Evolutionary conservation across 2,113 vertebrate genomes (phyloP).

Genomic region (Chloebia gouldiae): DNA sequence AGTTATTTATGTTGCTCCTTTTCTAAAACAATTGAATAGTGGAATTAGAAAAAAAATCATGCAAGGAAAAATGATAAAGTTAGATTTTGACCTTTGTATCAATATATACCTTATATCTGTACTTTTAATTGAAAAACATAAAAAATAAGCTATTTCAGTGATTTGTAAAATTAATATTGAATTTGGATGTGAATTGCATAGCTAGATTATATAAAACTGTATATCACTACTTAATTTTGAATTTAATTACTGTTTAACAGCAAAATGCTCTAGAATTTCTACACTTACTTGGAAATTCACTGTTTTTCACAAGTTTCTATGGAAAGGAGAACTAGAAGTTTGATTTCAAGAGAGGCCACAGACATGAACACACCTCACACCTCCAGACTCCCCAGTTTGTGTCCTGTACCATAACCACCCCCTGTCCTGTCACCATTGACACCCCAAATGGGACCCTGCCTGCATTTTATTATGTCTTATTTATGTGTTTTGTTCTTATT

Average conservation of each 20-base stretch:
- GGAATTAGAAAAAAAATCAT: not conserved
- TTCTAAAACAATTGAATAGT: not conserved
- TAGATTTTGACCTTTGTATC: not conserved
- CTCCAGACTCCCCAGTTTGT: not conserved
- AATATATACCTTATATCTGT: not conserved
- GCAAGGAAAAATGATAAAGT: not conserved
- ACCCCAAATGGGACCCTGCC: not conserved
- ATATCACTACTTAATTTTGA: not conserved
- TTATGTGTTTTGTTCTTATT: not conserved
- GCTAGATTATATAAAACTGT: not conserved
- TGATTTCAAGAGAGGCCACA: not conserved
- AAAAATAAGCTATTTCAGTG: not conserved
- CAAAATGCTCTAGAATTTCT: not conserved
- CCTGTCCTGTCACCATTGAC: no score
- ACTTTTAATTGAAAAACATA: not conserved
- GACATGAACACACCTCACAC: not conserved
- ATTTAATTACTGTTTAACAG: not conserved
- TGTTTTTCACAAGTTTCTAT: not conserved
- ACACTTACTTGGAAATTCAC: not conserved
- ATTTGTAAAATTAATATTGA: not conserved
- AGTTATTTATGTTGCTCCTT: not conserved
- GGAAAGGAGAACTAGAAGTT: not conserved
- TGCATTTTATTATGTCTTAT: not conserved
- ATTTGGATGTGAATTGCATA: not conserved
- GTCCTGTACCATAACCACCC: not conserved